These are phyloP conservation scores for Desmophyllum pertusum DNA, from an alignment of 92 coral and sea anemone genomes.

Conservation along the genomic window DNA sequence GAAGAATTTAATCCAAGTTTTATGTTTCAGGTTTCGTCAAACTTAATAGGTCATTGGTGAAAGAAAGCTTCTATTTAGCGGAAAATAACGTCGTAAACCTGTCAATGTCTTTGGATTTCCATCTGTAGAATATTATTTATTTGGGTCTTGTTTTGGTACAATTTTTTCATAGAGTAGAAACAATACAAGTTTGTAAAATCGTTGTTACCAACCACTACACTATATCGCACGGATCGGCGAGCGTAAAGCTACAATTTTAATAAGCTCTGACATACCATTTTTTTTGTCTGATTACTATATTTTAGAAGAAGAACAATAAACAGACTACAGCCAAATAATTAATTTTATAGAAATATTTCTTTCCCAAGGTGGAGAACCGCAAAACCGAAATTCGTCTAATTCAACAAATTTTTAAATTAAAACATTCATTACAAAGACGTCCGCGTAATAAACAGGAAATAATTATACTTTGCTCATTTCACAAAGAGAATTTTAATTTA, in stretches of 20 bases:
- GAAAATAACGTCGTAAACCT: not conserved
- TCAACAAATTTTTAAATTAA: constrained; percentile 27
- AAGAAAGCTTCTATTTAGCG: not conserved
- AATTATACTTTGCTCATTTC: constrained; percentile 42
- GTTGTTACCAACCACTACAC: not conserved
- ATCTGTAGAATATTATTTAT: not conserved
- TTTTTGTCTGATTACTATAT: not conserved
- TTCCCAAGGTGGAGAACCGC: not conserved
- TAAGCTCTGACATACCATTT: not conserved
- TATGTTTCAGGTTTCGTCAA: constrained; percentile 5
- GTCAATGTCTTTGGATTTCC: not conserved
- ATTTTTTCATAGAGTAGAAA: not conserved
- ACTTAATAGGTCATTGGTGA: not conserved
- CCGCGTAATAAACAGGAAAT: constrained; percentile 47
- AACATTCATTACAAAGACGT: constrained; percentile 26
- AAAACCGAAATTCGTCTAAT: constrained; percentile 20
- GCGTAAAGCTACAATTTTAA: not conserved
- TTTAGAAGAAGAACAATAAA: not conserved
- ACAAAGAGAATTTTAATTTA: constrained; percentile 29
- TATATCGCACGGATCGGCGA: not conserved
- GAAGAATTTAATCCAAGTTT: not conserved
- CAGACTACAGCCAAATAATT: not conserved
- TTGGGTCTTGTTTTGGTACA: not conserved
- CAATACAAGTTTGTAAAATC: not conserved
- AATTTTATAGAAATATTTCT: not conserved